Evolutionary conservation across 2,888 invertebrate species (phyloP).

Genomic region (Drosophila borealis): DNA sequence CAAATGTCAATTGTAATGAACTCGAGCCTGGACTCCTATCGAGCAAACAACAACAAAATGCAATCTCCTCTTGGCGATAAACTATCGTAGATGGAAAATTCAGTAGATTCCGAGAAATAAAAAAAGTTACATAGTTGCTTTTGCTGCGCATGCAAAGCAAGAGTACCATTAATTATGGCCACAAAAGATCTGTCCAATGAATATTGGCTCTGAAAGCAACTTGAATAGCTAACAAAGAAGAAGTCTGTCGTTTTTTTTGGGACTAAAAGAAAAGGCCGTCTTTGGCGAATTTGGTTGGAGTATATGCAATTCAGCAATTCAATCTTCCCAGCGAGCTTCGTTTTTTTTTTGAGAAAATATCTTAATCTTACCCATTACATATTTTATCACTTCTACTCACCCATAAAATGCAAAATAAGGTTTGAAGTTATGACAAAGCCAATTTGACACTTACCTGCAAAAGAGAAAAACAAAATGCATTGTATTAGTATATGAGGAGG

Average conservation of each 20-base stretch:
- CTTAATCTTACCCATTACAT: too few species aligned
- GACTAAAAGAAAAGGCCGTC: neutral
- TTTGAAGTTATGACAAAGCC: neutral
- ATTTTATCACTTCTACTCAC: conserved; percentile 15
- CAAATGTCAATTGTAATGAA: conserved; percentile 62
- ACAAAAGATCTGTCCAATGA: neutral
- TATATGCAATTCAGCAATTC: too few species aligned
- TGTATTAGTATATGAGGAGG: conserved; percentile 10
- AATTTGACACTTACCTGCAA: conserved; percentile 46
- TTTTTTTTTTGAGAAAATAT: too few species aligned
- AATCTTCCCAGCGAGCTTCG: too few species aligned
- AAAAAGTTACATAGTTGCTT: conserved; percentile 2
- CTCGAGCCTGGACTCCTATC: conserved; percentile 16
- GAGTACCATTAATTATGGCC: conserved; percentile 17
- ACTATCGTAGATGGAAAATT: conserved; percentile 1
- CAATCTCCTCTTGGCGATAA: conserved; percentile 13
- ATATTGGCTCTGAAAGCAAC: neutral
- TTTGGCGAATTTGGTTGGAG: neutral
- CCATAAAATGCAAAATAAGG: neutral
- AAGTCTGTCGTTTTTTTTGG: neutral
- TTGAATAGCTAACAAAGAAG: neutral
- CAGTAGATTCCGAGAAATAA: neutral
- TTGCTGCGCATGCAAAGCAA: conserved; percentile 5
- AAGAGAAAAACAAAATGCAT: conserved; percentile 6
- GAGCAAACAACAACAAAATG: conserved; percentile 8